Evolutionary conservation across 2,888 invertebrate genomes (phyloP), one percentile per base, ranked within the genome.

Genomic region (Lacanobia wlatinum): DNA sequence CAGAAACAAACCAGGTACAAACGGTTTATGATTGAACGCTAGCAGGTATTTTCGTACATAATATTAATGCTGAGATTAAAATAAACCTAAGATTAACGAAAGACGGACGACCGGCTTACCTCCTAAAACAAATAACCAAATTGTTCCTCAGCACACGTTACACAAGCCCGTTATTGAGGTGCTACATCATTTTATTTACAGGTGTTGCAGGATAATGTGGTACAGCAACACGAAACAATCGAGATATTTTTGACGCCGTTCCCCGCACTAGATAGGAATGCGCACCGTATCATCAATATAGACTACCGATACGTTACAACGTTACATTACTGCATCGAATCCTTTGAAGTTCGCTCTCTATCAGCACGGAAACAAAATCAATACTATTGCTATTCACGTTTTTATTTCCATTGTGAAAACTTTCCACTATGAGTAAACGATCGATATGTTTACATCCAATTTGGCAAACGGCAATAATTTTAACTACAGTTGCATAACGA

Each of bases 1-100:
- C 91, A 93, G 96, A 96, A 95, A 95, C 95, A 95, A 95, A 96
- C 95, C 96, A 96, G 96, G 95, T 94, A 93, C 92, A 90, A 89
- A 89, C 89, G 88, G 89, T 90, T 93, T 95, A 96, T 96, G 96
- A 96, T 96, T 95, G 94, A 96, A 94, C 91, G 92, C 92, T 89
- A 90, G 82, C 94, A 93, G 95, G 92, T 95, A 95, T 95, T 95
- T 92, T 91, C 89, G 91, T 90, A 88, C 90, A 89, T 87, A 92
- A 92, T 95, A 94, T 95, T 95, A 95, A 95, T 94, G 90, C 90
- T 85, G 85, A 88, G 94, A 92, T 94, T 93, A 94, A 95, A 95
- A 94, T 95, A 95, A 94, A 94, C 90, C 88, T 87, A 84, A 88
- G 87, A 83, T 81, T 88, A 93, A 90, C 91, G 93, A 92, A 94